Conservation (phyloP, 2,113 vertebrate genomes). For the Phrynosoma blainvillii region DNA sequence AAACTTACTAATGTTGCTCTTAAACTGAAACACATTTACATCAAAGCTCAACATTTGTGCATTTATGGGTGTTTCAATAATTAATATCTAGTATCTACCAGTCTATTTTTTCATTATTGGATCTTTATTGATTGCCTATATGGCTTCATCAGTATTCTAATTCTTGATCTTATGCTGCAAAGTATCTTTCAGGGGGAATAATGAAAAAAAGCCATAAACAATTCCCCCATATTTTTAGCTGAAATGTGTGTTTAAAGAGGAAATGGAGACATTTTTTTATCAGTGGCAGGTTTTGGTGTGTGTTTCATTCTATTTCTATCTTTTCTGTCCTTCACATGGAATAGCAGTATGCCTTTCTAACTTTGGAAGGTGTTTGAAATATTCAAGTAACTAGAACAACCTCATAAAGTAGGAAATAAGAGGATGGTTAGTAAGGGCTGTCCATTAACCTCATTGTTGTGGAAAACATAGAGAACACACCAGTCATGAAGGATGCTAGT, state of each 20-base stretch:
- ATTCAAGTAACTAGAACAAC: background rate
- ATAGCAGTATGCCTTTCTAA: background rate
- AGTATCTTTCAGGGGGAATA: background rate
- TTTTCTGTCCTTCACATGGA: background rate
- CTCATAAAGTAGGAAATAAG: background rate
- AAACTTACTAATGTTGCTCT: background rate
- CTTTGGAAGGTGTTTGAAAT: conserved; percentile 11
- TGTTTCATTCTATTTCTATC: conserved; percentile 14
- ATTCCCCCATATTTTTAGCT: conserved; percentile 13
- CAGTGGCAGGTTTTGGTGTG: too few relatives aligned
- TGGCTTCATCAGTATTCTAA: conserved; percentile 5
- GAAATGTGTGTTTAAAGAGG: conserved; percentile 10
- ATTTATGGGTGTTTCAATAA: conserved; percentile 15
- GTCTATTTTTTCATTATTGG: conserved; percentile 27
- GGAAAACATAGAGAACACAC: background rate
- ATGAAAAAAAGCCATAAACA: conserved; percentile 36
- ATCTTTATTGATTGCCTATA: conserved; percentile 19
- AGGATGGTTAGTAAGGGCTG: too few relatives aligned
- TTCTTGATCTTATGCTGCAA: background rate
- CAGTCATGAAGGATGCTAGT: background rate
- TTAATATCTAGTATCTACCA: conserved; percentile 20
- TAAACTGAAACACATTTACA: conserved; percentile 17
- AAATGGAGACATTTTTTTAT: conserved; percentile 3
- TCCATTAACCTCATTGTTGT: background rate
- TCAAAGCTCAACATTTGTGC: conserved; percentile 6